Percentiles rank a stretch among this genome's conserved stretches.
These are phyloP conservation scores for Nowickia ferox DNA, from an alignment of 2,888 invertebrate species.

Conservation along the genomic window DNA sequence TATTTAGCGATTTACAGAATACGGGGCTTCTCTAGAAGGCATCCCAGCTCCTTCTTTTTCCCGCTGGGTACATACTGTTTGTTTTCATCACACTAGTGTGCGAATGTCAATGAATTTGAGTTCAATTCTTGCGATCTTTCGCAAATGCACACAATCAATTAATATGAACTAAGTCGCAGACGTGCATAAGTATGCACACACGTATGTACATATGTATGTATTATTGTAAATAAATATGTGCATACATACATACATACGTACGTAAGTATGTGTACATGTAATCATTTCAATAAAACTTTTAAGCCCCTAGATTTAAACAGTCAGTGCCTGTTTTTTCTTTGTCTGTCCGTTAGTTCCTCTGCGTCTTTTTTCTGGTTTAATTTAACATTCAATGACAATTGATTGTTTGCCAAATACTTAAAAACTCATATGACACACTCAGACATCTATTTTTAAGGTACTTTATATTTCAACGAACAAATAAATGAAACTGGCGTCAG, in stretches of 20 bases:
- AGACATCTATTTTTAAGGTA: slow-evolving; percentile 64
- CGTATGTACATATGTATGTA: too few species aligned
- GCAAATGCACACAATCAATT: slow-evolving; percentile 21
- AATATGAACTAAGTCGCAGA: slow-evolving; percentile 21
- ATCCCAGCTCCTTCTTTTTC: too few species aligned
- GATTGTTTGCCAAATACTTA: slow-evolving; percentile 70
- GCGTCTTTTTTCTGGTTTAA: not conserved
- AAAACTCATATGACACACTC: slow-evolving; percentile 57
- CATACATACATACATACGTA: too few species aligned
- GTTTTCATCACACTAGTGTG: not conserved
- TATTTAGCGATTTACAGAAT: too few species aligned
- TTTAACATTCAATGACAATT: slow-evolving; percentile 64
- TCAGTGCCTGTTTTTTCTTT: not conserved
- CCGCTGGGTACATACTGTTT: not conserved
- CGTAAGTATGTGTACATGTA: not conserved
- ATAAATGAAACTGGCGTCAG: slow-evolving; percentile 67
- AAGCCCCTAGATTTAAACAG: slow-evolving; percentile 39
- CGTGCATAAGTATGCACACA: not conserved
- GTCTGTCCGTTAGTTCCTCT: not conserved
- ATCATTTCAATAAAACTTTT: slow-evolving; percentile 44
- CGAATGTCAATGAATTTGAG: slow-evolving; percentile 7
- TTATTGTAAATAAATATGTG: too few species aligned
- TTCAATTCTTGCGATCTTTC: slow-evolving; percentile 29
- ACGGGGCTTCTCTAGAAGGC: too few species aligned
- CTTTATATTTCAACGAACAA: slow-evolving; percentile 53